Conservation (phyloP, 2,113 vertebrate genomes). For the Antidorcas marsupialis region DNA sequence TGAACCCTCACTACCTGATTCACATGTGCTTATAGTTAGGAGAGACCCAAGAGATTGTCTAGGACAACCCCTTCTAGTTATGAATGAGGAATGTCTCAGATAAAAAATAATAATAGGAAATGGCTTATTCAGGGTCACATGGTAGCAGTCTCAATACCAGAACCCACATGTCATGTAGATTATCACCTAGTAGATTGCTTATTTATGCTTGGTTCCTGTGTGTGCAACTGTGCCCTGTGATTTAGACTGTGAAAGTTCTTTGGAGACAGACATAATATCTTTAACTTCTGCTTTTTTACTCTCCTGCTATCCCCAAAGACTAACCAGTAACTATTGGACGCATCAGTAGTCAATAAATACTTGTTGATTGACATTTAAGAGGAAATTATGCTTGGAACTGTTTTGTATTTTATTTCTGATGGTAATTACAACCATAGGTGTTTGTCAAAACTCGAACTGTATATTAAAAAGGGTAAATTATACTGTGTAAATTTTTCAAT, state of each 20-base stretch:
- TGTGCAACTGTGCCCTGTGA: background rate
- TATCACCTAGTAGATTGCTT: background rate
- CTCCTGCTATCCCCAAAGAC: background rate
- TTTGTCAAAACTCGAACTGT: conserved; percentile 33
- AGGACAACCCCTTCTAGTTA: conserved; percentile 15
- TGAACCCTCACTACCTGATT: background rate
- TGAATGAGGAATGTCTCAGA: background rate
- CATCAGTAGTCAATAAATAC: conserved; percentile 8
- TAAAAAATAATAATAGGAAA: background rate
- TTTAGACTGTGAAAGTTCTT: background rate
- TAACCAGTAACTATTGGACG: background rate
- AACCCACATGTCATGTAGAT: background rate
- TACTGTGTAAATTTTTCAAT: background rate
- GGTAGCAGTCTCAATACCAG: background rate
- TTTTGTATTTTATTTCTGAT: background rate
- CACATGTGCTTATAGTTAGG: conserved; percentile 7
- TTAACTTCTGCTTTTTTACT: background rate
- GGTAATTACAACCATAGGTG: background rate
- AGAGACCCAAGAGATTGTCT: background rate
- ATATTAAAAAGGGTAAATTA: conserved; percentile 36
- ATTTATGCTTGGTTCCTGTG: conserved; percentile 17
- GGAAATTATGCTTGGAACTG: background rate
- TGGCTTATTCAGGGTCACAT: background rate
- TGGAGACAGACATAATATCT: background rate
- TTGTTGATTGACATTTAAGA: conserved; percentile 43